These are phyloP conservation scores for Corythoichthys haematopterus DNA, from an alignment of 2,113 vertebrate genomes.

Conservation along the genomic window DNA sequence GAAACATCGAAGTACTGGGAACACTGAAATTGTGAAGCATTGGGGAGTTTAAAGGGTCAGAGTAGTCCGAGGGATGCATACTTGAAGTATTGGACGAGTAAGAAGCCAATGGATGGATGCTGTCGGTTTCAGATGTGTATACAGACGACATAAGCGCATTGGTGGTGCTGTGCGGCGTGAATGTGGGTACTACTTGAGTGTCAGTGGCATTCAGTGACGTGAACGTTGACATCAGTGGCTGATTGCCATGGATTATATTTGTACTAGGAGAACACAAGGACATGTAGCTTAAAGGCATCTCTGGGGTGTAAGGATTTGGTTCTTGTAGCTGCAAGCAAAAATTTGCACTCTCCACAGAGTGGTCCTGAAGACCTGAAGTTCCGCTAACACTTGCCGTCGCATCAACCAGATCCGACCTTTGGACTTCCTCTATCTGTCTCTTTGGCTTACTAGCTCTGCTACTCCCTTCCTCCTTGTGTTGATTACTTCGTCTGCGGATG, in stretches of 20 bases:
- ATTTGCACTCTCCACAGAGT: conserved; percentile 36
- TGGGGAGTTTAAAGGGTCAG: conserved; percentile 30
- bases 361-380: conserved; percentile 41
- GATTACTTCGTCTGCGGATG: conserved; percentile 49
- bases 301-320: conserved; percentile 31
- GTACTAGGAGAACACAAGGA: conserved; percentile 42
- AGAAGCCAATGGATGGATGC: conserved; percentile 42
- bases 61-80: conserved; percentile 38
- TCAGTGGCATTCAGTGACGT: conserved; percentile 58
- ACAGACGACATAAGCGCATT: conserved; percentile 44
- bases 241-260: conserved; percentile 38
- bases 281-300: conserved; percentile 42
- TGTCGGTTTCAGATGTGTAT: conserved; percentile 48
- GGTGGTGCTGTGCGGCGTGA: conserved; percentile 53
- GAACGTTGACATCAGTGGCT: conserved; percentile 48
- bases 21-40: conserved; percentile 44
- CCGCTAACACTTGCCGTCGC: conserved; percentile 26
- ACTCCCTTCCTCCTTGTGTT: conserved; percentile 28
- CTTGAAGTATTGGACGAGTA: conserved; percentile 37
- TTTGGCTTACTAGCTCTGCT: conserved; percentile 24
- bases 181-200: conserved; percentile 63
- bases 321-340: conserved; percentile 34
- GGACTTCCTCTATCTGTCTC: conserved; percentile 17
- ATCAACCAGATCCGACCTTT: conserved; percentile 29
- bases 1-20: conserved; percentile 51